phyloP scores from a whole-genome alignment of 2,113 vertebrate genomes.

The Tursiops truncatus region DNA sequence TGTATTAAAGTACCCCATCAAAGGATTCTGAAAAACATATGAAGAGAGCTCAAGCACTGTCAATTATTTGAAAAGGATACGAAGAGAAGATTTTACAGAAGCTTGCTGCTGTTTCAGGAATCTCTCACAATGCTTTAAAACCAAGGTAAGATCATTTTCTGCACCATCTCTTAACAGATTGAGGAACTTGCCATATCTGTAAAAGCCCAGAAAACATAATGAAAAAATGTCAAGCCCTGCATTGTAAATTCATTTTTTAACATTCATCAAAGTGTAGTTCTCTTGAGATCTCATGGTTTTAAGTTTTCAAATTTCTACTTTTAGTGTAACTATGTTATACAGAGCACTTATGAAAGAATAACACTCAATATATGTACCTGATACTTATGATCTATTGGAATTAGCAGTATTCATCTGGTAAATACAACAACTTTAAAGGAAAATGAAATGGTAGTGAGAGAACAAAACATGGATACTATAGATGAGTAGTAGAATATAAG shows the following conservation, averaged over 20 bases:
- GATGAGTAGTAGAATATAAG: background rate
- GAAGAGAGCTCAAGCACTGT: background rate
- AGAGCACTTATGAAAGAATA: background rate
- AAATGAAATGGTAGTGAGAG: background rate
- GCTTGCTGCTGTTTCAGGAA: constrained; percentile 88
- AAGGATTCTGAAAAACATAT: constrained; percentile 4
- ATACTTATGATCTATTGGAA: background rate
- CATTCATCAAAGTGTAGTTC: background rate
- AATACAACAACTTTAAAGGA: background rate
- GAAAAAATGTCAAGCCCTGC: background rate
- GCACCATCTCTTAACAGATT: constrained; percentile 85
- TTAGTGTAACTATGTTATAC: background rate
- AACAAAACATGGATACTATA: background rate
- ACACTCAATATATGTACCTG: background rate
- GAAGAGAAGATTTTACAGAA: constrained; percentile 82
- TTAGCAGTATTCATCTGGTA: background rate
- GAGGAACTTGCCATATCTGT: constrained; percentile 91
- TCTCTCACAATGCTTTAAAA: constrained; percentile 88
- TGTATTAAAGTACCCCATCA: background rate
- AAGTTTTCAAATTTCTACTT: background rate
- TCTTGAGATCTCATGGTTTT: background rate
- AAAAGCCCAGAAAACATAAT: constrained; percentile 45
- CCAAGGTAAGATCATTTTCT: constrained; percentile 82
- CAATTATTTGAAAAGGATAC: constrained; percentile 88
- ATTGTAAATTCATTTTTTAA: background rate